Conservation (phyloP, 2,113 vertebrate genomes). For the Murina feae region DNA sequence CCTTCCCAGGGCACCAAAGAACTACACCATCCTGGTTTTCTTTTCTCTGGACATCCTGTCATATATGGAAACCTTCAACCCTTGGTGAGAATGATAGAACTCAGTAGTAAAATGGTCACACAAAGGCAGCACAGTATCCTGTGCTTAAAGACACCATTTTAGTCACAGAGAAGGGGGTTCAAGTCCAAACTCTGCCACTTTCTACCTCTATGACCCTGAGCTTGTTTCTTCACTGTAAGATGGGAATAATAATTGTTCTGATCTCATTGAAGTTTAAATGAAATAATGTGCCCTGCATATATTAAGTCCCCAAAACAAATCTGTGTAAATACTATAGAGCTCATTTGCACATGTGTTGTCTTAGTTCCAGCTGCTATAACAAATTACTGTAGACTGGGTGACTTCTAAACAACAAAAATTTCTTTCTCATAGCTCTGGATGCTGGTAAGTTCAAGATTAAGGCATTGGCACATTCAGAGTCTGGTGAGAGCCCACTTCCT, state of each 20-base stretch:
- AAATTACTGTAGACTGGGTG: not conserved
- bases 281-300: not conserved
- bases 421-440: not conserved
- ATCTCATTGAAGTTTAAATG: not conserved
- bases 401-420: not conserved
- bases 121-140: not conserved
- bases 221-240: not conserved
- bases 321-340: not conserved
- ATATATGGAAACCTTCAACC: not conserved
- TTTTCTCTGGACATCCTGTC: not conserved
- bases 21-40: not conserved
- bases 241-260: not conserved
- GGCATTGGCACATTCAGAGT: not conserved
- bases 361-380: not conserved
- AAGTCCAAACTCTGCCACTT: not conserved
- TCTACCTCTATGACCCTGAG: not conserved
- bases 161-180: not conserved
- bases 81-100: not conserved
- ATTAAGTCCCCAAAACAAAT: not conserved
- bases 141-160: not conserved
- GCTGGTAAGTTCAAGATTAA: not conserved
- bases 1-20: not conserved
- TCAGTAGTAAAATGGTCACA: not conserved
- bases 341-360: not conserved
- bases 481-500: not conserved